A percentile compares a stretch with the other conserved stretches of the same genome.
Evolutionary conservation across 2,888 invertebrate genomes (phyloP).

Genomic region (Eupeodes latifasciatus): DNA sequence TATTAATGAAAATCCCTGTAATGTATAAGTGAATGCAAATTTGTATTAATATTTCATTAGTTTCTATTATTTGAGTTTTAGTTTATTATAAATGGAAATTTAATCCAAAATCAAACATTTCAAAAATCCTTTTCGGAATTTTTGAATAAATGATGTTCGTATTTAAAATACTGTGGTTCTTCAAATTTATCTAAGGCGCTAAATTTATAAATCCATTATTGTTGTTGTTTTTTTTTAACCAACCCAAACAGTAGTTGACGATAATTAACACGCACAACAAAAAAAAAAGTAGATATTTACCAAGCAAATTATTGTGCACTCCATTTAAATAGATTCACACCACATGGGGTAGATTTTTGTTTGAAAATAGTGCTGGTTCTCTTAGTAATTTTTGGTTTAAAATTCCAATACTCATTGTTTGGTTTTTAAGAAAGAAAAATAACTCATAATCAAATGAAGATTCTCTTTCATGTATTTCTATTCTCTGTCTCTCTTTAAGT

Average conservation of each 20-base stretch:
- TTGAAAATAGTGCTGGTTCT: slow-evolving; percentile 11
- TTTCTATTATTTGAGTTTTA: too few relatives aligned
- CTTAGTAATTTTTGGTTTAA: slow-evolving; percentile 21
- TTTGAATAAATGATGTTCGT: too few relatives aligned
- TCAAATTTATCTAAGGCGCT: not conserved
- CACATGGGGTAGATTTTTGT: slow-evolving; percentile 24
- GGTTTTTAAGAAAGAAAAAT: not conserved
- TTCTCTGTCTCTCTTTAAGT: not conserved
- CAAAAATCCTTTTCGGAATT: too few relatives aligned
- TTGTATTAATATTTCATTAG: too few relatives aligned
- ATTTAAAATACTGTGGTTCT: too few relatives aligned
- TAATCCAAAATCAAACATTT: too few relatives aligned
- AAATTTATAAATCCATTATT: not conserved
- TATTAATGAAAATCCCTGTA: too few relatives aligned
- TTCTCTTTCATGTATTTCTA: not conserved
- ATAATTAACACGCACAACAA: slow-evolving; percentile 25
- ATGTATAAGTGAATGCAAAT: too few relatives aligned
- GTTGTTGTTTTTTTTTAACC: not conserved
- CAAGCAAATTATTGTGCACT: slow-evolving; percentile 8
- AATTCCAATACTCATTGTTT: slow-evolving; percentile 28
- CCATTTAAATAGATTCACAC: not conserved
- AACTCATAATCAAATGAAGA: not conserved
- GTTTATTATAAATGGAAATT: too few relatives aligned
- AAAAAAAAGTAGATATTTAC: not conserved
- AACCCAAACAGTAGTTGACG: slow-evolving; percentile 21